phyloP scores from a whole-genome alignment of 2,797 vertebrate species.

The Remorina albescens region DNA sequence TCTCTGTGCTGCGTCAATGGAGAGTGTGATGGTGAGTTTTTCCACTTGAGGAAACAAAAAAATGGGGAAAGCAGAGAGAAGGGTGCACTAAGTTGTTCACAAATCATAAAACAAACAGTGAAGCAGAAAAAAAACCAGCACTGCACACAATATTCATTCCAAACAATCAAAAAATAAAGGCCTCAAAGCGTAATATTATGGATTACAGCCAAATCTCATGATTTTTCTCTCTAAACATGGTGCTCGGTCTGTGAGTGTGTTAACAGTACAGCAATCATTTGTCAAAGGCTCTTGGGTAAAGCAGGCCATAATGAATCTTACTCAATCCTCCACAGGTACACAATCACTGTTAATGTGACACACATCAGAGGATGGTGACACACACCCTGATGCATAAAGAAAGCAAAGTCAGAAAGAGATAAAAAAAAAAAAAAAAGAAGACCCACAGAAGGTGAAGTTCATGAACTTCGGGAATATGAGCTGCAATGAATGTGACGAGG shows the following conservation, averaged over 20 bases:
- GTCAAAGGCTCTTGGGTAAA: slow-evolving; percentile 54
- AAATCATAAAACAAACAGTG: slow-evolving; percentile 27
- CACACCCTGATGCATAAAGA: slow-evolving; percentile 22
- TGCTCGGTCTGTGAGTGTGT: slow-evolving; percentile 17
- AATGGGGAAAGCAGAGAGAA: slow-evolving; percentile 7
- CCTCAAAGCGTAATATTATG: slow-evolving; percentile 3
- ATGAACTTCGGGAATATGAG: slow-evolving; percentile 13
- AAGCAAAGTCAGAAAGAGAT: background rate
- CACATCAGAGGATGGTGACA: slow-evolving; percentile 6
- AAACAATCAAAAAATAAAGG: background rate
- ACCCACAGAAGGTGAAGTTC: slow-evolving; percentile 1
- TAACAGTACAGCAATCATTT: slow-evolving; percentile 31
- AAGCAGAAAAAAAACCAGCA: background rate
- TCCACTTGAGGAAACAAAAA: slow-evolving; percentile 39
- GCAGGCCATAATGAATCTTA: slow-evolving; percentile 37
- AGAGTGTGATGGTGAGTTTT: slow-evolving; percentile 42
- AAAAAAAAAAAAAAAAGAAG: no score
- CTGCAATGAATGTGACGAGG: background rate
- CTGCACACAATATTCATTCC: background rate
- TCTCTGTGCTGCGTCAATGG: slow-evolving; percentile 17
- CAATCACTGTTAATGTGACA: slow-evolving; percentile 43
- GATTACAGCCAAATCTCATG: slow-evolving; percentile 19
- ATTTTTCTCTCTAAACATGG: slow-evolving; percentile 30
- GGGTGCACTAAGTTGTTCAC: slow-evolving; percentile 12
- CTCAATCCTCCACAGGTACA: slow-evolving; percentile 38